Evolutionary conservation across 1,140 invertebrate genomes (phyloP).

Genomic region (Lordiphosa mommai): DNA sequence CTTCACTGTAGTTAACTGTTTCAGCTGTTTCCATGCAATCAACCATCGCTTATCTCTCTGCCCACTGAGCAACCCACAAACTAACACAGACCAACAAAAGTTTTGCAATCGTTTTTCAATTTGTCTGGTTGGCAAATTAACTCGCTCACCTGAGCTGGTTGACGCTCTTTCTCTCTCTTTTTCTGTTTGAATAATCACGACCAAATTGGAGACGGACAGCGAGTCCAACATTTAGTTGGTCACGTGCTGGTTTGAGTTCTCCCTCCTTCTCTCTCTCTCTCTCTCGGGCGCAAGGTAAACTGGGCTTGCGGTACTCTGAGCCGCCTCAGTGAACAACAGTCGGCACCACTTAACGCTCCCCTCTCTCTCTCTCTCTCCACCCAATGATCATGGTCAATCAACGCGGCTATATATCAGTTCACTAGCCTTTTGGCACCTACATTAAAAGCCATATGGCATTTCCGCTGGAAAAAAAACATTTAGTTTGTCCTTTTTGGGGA

Average conservation of each 20-base stretch:
- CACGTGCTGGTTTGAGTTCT: constrained; percentile 7
- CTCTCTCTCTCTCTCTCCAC: neutral
- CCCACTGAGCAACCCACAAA: constrained; percentile 16
- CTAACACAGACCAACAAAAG: constrained; percentile 35
- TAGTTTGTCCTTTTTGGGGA: constrained; percentile 52
- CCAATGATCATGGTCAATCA: constrained; percentile 41
- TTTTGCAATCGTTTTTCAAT: constrained; percentile 66
- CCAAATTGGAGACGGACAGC: neutral
- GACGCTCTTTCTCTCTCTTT: constrained; percentile 5
- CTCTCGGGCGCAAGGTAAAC: no score
- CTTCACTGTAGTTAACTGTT: neutral
- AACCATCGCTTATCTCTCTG: constrained; percentile 42
- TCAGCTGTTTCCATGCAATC: constrained; percentile 50
- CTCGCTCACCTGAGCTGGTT: constrained; percentile 33
- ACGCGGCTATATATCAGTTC: constrained; percentile 21
- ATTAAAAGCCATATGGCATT: constrained; percentile 35
- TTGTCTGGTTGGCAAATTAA: constrained; percentile 70
- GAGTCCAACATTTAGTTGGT: neutral
- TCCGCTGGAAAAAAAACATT: constrained; percentile 47
- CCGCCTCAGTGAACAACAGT: constrained; percentile 45
- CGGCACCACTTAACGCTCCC: neutral
- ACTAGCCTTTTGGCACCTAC: constrained; percentile 59
- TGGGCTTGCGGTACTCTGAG: constrained; percentile 53
- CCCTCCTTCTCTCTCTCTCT: constrained; percentile 1
- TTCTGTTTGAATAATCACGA: constrained; percentile 1